Percentiles rank a stretch among this genome's conserved stretches.
Conservation (phyloP, 1,140 invertebrate genomes). For the Papilio helenus region DNA sequence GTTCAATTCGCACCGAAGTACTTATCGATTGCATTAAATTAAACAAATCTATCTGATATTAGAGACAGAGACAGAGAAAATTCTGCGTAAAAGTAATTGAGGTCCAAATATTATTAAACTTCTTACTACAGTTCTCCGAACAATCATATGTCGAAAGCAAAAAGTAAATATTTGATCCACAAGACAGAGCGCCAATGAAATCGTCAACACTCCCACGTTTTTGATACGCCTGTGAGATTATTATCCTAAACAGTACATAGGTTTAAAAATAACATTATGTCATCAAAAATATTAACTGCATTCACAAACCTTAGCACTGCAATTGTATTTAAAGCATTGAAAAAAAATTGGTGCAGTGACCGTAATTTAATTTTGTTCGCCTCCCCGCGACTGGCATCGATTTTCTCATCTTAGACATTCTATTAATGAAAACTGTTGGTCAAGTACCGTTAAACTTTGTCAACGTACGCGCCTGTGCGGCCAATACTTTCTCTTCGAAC, state of each 20-base stretch:
- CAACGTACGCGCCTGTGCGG: background rate
- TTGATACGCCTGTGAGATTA: too few relatives aligned
- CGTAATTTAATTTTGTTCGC: background rate
- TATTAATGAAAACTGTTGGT: background rate
- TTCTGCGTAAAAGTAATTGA: background rate
- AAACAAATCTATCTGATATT: background rate
- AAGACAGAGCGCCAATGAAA: background rate
- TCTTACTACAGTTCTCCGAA: background rate
- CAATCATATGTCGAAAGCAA: background rate
- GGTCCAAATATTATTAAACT: background rate
- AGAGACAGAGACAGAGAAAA: background rate
- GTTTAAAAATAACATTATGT: too few relatives aligned
- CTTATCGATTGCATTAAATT: background rate
- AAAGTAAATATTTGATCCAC: background rate
- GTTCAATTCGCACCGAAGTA: background rate
- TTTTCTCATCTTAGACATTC: background rate
- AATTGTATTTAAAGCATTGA: background rate
- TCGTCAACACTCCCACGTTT: background rate
- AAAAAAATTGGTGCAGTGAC: background rate
- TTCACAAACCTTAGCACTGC: background rate
- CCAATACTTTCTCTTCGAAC: constrained; percentile 2
- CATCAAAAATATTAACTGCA: background rate
- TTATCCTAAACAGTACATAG: too few relatives aligned
- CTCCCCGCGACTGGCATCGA: background rate
- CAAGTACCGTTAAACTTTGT: constrained; percentile 22